These are phyloP conservation scores for Listronotus bonariensis DNA, from an alignment of 1,140 invertebrate species.

Conservation along the genomic window DNA sequence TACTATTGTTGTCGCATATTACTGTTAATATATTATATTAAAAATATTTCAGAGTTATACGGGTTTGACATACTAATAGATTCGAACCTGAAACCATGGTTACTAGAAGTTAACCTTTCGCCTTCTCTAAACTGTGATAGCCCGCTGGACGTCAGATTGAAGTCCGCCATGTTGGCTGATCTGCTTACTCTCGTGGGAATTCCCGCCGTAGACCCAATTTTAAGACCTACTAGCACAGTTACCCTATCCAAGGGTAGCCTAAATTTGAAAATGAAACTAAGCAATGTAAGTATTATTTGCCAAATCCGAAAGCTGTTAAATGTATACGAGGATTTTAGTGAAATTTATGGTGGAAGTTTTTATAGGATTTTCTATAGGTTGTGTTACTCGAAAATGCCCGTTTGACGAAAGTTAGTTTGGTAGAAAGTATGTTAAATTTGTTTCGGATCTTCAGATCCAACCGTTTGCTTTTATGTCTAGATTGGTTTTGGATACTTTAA, in stretches of 20 bases:
- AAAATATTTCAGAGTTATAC: slow-evolving; percentile 79
- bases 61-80: slow-evolving; percentile 97
- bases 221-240: slow-evolving; percentile 56
- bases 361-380: too few relatives aligned
- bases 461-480: too few relatives aligned
- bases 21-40: too few relatives aligned
- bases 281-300: slow-evolving; percentile 42
- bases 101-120: slow-evolving; percentile 91
- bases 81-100: slow-evolving; percentile 88
- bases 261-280: slow-evolving; percentile 50
- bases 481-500: too few relatives aligned
- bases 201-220: slow-evolving; percentile 74
- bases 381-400: too few relatives aligned
- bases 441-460: too few relatives aligned
- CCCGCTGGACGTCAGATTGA: slow-evolving; percentile 88
- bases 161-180: slow-evolving; percentile 89
- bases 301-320: background rate
- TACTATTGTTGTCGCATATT: too few relatives aligned
- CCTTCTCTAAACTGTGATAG: slow-evolving; percentile 93
- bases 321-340: too few relatives aligned
- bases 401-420: too few relatives aligned
- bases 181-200: slow-evolving; percentile 88
- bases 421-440: too few relatives aligned
- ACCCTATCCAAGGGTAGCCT: slow-evolving; percentile 31
- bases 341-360: background rate